phyloP scores from a whole-genome alignment of 2,888 invertebrate genomes.

The Brachyopa scutellaris region DNA sequence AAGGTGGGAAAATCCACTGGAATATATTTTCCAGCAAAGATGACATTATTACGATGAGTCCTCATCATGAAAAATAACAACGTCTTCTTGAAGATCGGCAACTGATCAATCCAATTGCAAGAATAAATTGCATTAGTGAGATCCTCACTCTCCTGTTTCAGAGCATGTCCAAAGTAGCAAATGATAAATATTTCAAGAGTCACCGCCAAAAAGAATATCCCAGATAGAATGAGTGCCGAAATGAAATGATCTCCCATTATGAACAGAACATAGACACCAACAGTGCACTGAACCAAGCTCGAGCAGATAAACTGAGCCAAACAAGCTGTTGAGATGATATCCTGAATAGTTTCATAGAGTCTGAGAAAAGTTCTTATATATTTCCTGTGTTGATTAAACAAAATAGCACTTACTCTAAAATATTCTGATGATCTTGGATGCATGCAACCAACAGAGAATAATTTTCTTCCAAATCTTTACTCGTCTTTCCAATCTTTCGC shows the following conservation, averaged over 20 bases:
- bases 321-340: slow-evolving; percentile 83
- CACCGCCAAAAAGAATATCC: slow-evolving; percentile 82
- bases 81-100: slow-evolving; percentile 80
- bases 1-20: slow-evolving; percentile 83
- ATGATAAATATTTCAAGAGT: slow-evolving; percentile 83
- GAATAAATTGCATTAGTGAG: slow-evolving; percentile 83
- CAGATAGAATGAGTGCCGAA: slow-evolving; percentile 76
- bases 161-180: slow-evolving; percentile 84
- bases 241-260: slow-evolving; percentile 76
- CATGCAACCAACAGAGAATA: slow-evolving; percentile 75
- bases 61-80: slow-evolving; percentile 83
- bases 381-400: too few relatives aligned
- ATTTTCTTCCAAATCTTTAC: slow-evolving; percentile 35
- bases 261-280: slow-evolving; percentile 82
- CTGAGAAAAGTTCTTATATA: slow-evolving; percentile 76
- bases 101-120: slow-evolving; percentile 84
- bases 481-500: slow-evolving; percentile 73
- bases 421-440: slow-evolving; percentile 76
- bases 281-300: slow-evolving; percentile 79
- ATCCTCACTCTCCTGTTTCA: slow-evolving; percentile 83
- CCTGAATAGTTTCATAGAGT: slow-evolving; percentile 82
- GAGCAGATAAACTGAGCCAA: slow-evolving; percentile 84
- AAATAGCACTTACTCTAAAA: slow-evolving; percentile 74
- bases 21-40: slow-evolving; percentile 84
- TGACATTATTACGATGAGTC: slow-evolving; percentile 82